Percentiles rank a stretch among this genome's conserved stretches.
These are phyloP conservation scores for Actias luna DNA, from an alignment of 2,888 invertebrate species.

Conservation along the genomic window DNA sequence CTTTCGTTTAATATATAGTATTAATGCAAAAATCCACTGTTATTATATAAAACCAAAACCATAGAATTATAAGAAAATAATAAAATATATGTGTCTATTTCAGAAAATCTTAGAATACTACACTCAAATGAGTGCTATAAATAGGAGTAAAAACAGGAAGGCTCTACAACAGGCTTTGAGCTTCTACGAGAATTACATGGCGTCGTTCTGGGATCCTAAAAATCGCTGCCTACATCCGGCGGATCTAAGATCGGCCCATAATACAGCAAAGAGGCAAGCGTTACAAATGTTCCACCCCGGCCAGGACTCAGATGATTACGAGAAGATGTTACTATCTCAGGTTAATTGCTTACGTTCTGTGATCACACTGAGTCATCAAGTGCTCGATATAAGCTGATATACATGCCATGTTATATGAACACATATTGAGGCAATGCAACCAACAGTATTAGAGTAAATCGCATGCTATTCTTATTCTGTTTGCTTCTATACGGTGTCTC, in stretches of 20 bases:
- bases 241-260: slow-evolving; percentile 6
- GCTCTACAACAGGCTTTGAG: slow-evolving; percentile 10
- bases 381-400: not conserved
- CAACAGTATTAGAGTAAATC: too few relatives aligned
- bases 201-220: slow-evolving; percentile 14
- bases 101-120: slow-evolving; percentile 13
- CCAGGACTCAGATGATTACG: slow-evolving; percentile 5
- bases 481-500: too few relatives aligned
- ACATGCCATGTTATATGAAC: too few relatives aligned
- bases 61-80: not conserved
- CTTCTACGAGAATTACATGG: slow-evolving; percentile 15
- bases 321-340: slow-evolving; percentile 9
- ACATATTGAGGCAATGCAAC: too few relatives aligned
- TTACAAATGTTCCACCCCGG: slow-evolving; percentile 7
- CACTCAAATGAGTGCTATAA: slow-evolving; percentile 9
- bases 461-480: too few relatives aligned
- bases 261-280: slow-evolving; percentile 5
- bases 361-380: not conserved
- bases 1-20: too few relatives aligned
- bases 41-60: too few relatives aligned
- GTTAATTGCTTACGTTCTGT: not conserved
- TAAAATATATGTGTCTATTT: slow-evolving; percentile 1
- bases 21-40: too few relatives aligned
- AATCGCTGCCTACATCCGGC: slow-evolving; percentile 14
- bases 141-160: slow-evolving; percentile 16